Evolutionary conservation across 2,888 invertebrate species (phyloP), one percentile per base, ranked within the genome.

Genomic region (Operophtera brumata): DNA sequence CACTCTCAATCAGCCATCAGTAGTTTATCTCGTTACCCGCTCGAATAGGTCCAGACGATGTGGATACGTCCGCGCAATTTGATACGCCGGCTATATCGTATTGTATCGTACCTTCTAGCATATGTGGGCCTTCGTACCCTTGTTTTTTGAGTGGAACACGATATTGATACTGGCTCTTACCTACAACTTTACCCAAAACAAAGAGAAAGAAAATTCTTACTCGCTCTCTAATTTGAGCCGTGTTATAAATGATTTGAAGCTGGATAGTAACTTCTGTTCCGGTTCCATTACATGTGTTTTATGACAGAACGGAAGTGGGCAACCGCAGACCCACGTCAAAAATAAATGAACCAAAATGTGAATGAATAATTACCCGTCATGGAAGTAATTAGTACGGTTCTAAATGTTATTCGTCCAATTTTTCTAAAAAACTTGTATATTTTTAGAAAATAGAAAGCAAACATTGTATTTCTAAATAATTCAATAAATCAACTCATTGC

Each of bases 1-100:
- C 58, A 48, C 57, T 57, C 45, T 56, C 56, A 60, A 60, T 64
- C 62, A 55, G 39, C 43, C 44, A 55, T 55, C 46, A 47, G 49
- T 61, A 59, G 59, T 63, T 64, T 66, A 65, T 66, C 57, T 62
- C 54, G 64, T 69, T 70, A 59, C 62, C 46, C 63, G 55, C 53
- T 67, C 53, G 66, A 60, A 51, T 69, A 56, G 40, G 36, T 50
- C 41, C 56, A 62, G 62, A 59, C 59, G 59, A 62, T 59, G 58
- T 59, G 54, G 37, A 64, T 64, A 62, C 34, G 41, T 62, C 44
- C 59, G 57, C 56, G 56, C 65, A 65, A 71, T 68, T 69, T 69
- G 54, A 65, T 60, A 55, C 50, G 47, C 12, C 49, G 47, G 49
- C 54, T 47, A 40, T 53, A 55, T 10, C 36, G 10, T 30, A 55